A percentile compares a stretch with the other conserved stretches of the same genome.
Conservation (phyloP, 2,113 vertebrate genomes). For the Panthera uncia region DNA sequence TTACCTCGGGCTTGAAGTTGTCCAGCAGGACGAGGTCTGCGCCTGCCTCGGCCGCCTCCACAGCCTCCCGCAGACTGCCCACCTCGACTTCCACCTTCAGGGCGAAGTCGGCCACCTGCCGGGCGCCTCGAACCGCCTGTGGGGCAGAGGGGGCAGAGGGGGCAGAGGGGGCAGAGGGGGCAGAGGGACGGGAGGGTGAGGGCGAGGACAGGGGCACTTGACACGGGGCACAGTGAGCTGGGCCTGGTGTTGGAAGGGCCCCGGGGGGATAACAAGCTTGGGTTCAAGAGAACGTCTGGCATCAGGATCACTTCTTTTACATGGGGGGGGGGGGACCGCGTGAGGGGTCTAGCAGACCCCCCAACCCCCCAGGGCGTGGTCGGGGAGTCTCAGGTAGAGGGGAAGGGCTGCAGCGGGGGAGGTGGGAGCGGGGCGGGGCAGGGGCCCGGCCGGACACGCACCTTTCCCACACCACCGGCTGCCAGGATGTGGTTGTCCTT, state of each 20-base stretch:
- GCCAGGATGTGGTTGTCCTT: slow-evolving; percentile 92
- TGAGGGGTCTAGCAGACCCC: too few relatives aligned
- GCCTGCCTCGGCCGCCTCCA: slow-evolving; percentile 83
- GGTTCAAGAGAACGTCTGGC: neutral
- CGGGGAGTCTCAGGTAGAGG: neutral
- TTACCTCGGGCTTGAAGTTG: slow-evolving; percentile 88
- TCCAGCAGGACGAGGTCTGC: slow-evolving; percentile 90
- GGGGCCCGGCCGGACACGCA: slow-evolving; percentile 32
- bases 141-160: neutral
- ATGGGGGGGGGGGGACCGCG: neutral
- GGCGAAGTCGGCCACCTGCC: slow-evolving; percentile 82
- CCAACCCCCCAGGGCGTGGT: neutral
- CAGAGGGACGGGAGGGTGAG: neutral
- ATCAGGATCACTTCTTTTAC: neutral
- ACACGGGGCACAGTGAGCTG: too few relatives aligned
- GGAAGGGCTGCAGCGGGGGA: neutral
- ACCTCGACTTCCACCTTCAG: slow-evolving; percentile 91
- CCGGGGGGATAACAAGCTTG: neutral
- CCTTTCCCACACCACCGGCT: slow-evolving; percentile 87
- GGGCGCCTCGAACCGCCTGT: slow-evolving; percentile 83
- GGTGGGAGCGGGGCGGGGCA: neutral
- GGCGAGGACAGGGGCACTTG: neutral
- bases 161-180: neutral
- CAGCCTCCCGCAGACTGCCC: slow-evolving; percentile 81
- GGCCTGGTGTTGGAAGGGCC: neutral